Base-by-base conservation (phyloP, 1,140 invertebrate species). In the Trachelipus rathkii region DNA sequence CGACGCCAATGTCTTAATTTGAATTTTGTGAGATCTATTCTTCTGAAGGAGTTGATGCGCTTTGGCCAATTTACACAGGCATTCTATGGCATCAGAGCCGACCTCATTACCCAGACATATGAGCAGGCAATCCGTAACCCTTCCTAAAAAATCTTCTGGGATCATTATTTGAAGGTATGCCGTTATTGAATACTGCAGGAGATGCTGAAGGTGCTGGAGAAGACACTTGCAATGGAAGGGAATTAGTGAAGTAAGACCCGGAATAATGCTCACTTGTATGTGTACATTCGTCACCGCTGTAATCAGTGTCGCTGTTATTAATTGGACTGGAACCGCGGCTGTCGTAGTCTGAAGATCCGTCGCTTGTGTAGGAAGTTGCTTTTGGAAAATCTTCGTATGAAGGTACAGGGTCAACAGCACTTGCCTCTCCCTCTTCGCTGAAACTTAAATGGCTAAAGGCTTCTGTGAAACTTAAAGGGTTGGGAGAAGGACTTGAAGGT, bases 391-490 rank as follows among this genome's bases (percentile, higher is more conserved):
- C 50, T 15, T 60, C 50, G 50, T 60, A 60, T 19, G 50, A 60
- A 60, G 50, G 2, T 13, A 13, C 19, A 15, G 50, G 50, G 3
- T 60, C 19, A 15, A 60, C 11, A 15, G 11, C 50, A 15, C 50
- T 60, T 19, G 19, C 11, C 1, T 19, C 19, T 60, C 50, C 50
- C 11, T 60, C 50, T 19, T 60, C 50, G 8, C 19, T 60, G 50
- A 60, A 60, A 19, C 50, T 60, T 60, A 60, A 60, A 60, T 60
- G 50, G 50, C 50, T 60, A 19, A 60, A 60, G 19, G 50, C 50
- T 60, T 60, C 50, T 19, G 50, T 60, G 50, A 60, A 60, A 19
- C 50, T 60, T 60, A 60, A 15, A 15, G 50, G 50, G 8, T 19
- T 60, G 50, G 50, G 19, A 13, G 50, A 15, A 60, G 50, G 50